Conservation (phyloP, 1,140 invertebrate genomes). For the Rhysida immarginata region DNA sequence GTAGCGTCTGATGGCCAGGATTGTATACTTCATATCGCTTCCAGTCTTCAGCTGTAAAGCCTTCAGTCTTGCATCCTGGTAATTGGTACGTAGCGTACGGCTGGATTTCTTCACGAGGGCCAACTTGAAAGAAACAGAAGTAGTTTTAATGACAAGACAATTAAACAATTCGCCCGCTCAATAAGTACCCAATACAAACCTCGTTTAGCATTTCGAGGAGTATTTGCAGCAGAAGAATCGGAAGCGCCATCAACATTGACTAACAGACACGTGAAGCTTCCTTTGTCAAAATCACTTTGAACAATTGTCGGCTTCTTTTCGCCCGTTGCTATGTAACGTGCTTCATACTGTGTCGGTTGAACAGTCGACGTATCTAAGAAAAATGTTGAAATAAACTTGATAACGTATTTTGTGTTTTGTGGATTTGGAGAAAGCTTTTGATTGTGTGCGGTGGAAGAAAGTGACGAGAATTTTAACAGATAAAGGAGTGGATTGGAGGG, state of each 20-base stretch:
- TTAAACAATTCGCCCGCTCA: too few species aligned
- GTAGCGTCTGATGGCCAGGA: neutral
- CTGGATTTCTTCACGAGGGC: neutral
- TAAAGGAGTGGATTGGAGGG: too few species aligned
- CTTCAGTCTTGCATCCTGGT: constrained; percentile 1
- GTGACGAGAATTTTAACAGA: too few species aligned
- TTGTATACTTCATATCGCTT: constrained; percentile 10
- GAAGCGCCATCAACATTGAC: neutral
- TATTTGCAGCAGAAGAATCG: neutral
- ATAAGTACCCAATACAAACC: neutral
- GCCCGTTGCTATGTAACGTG: neutral
- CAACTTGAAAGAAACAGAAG: neutral
- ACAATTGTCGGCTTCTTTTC: neutral
- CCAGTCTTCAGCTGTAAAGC: constrained; percentile 7
- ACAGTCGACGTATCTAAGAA: neutral
- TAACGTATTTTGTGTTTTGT: too few species aligned
- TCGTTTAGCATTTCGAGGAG: neutral
- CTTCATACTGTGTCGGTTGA: constrained; percentile 4
- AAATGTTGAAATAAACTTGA: too few species aligned
- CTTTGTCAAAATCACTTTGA: constrained; percentile 2
- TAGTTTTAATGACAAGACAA: too few species aligned
- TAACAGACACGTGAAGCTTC: constrained; percentile 2
- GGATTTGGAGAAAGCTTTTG: too few species aligned
- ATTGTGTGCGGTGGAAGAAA: too few species aligned
- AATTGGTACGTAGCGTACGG: constrained; percentile 8